A percentile compares a stretch with the other conserved stretches of the same genome.
Conservation (phyloP, 2,113 vertebrate genomes). For the Alosa alosa region DNA sequence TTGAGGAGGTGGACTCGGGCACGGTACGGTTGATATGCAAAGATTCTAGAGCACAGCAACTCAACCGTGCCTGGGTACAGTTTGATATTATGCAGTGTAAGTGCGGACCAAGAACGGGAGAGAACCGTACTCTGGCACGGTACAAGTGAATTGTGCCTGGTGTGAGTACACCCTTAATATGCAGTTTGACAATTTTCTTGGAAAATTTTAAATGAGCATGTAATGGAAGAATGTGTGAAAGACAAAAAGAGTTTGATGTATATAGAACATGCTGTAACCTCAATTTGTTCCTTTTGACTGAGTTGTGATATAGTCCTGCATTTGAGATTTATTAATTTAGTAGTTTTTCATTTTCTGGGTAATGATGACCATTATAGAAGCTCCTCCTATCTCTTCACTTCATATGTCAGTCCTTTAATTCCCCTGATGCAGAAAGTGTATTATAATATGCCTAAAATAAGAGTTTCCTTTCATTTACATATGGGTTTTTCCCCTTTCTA, state of each 20-base stretch:
- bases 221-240: background rate
- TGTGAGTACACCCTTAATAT: background rate
- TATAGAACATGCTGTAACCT: background rate
- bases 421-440: background rate
- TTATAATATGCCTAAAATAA: background rate
- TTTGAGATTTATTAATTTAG: background rate
- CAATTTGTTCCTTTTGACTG: background rate
- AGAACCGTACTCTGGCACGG: too few relatives aligned
- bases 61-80: too few relatives aligned
- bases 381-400: background rate
- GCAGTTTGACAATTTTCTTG: background rate
- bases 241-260: background rate
- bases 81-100: too few relatives aligned
- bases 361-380: background rate
- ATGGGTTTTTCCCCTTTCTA: background rate
- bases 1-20: too few relatives aligned
- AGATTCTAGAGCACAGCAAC: too few relatives aligned
- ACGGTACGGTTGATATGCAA: too few relatives aligned
- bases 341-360: background rate
- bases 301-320: slow-evolving; percentile 1
- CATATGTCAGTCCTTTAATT: background rate
- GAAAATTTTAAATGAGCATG: background rate
- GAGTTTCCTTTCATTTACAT: background rate
- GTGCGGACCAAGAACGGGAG: too few relatives aligned
- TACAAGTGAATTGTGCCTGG: too few relatives aligned